Base-by-base conservation (phyloP, 2,888 invertebrate species). In the Hirtodrosophila confusa region DNA sequence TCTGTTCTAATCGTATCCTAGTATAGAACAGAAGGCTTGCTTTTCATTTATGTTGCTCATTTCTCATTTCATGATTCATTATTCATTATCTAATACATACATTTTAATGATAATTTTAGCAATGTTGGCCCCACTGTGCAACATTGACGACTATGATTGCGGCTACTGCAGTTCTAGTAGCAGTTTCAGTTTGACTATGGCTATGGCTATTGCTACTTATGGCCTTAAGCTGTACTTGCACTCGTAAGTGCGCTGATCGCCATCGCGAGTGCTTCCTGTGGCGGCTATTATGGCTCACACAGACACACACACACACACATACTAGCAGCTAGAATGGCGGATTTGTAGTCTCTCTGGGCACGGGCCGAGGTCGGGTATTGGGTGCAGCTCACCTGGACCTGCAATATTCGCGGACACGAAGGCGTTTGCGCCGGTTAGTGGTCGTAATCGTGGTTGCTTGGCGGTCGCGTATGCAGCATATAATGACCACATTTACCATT, bases 211-310 rank as follows among this genome's bases (percentile, higher is more conserved):
- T 39, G 54, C 66, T 80, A 71, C 61, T 50, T 68, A 71, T 78
- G 75, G 83, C 80, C 88, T 66, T 72, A 69, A 87, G 80, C 80
- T 63, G 75, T 65, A 37, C 45, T 64, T 45, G 65, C 56, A 62
- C 64, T 80, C 64, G 77, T 85, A 88, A 88, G 79, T 86, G 88
- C 69, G 83, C 82, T 75, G 82, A 82, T 82, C 83, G 86, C 88
- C 82, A 88, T 86, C 82, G 82, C 88, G 79, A 82, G 73, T 82
- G 88, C 88, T 82, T 82, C 82, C 82, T 82, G 88, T 86, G 63
- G 39, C 55, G 60, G 60, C 61, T 77, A 69, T 66, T 69, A 77
- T 61, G 39, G 43, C 47, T n/a, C 33, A 54, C 58, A 49, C 47
- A 60, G 12, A 56, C 35, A 48, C 39, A 40, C 33, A 60, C 29